Evolutionary conservation across 2,113 vertebrate genomes (phyloP), one percentile per base, ranked within the genome.

Genomic region (Pipra filicauda): DNA sequence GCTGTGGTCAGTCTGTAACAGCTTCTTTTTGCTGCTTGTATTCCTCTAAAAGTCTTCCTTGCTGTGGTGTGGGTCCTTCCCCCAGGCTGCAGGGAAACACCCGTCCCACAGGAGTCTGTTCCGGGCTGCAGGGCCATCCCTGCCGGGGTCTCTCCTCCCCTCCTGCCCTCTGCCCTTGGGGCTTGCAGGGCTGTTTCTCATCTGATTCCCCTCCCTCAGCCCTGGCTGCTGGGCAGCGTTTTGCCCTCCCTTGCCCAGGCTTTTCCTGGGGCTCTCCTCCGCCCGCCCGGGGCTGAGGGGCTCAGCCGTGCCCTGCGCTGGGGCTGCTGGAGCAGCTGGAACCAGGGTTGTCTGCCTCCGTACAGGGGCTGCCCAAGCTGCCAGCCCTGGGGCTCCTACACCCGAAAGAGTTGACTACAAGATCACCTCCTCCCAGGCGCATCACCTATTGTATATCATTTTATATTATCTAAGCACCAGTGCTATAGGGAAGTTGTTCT

Each of bases 281-380:
- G 7, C 23, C 28, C 1, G 4, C 23, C 23, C 15, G 4, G 7
- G 66, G 24, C 57, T 39, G 81, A 27, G 58, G n/a, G 49, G 23
- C 30, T 66, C 19, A 19, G 41, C 59, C 5, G 3, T 17, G 70
- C 18, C 58, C 7, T 14, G 43, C 0, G 2, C 4, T 62, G 46
- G 57, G 26, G 57, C 67, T 2, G 0, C 7, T 46, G n/a, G 51
- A 30, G 20, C 19, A 0, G 5, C 9, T 3, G 85, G 41, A 15
- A 17, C 30, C 0, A 1, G 10, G 20, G 16, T 43, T 2, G 28
- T 5, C 28, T 1, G 2, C 20, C 6, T 1, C 2, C 6, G 5
- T 52, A 26, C 31, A 41, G 52, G 26, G 13, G 24, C 41, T 1
- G 5, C 5, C 16, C 4, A 27, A 5, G 22, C 26, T 11, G 33